Percentiles rank a stretch among this genome's conserved stretches.
These are phyloP conservation scores for Leptobrachium ailaonicum DNA, from an alignment of 2,113 vertebrate genomes.

Conservation along the genomic window DNA sequence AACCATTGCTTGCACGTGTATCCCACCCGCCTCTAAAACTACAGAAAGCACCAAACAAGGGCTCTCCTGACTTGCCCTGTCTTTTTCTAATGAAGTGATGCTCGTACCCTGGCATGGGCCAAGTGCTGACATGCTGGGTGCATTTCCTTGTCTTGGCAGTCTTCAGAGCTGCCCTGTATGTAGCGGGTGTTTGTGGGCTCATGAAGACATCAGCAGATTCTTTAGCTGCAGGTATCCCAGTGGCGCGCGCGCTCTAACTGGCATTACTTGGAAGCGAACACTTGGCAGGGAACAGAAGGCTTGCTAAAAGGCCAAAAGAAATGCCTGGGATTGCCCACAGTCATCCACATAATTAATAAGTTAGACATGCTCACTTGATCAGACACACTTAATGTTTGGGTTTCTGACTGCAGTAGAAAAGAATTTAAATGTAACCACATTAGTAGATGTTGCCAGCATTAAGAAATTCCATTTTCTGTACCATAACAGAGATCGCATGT, in stretches of 20 bases:
- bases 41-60: conserved; percentile 12
- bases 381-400: too few species aligned
- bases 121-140: conserved; percentile 27
- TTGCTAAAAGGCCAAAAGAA: conserved; percentile 26
- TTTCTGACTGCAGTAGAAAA: too few species aligned
- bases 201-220: conserved; percentile 44
- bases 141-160: conserved; percentile 23
- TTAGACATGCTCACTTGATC: background rate
- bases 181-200: conserved; percentile 24
- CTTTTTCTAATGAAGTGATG: conserved; percentile 25
- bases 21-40: conserved; percentile 29
- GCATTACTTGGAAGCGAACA: conserved; percentile 27
- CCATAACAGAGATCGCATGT: too few species aligned
- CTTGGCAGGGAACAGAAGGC: conserved; percentile 26
- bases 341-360: conserved; percentile 25
- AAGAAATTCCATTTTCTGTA: too few species aligned
- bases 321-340: conserved; percentile 22
- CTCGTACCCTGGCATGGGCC: conserved; percentile 19
- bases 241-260: conserved; percentile 29
- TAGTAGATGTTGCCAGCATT: too few species aligned
- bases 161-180: conserved; percentile 7
- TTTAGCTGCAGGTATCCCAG: conserved; percentile 42
- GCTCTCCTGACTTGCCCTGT: conserved; percentile 25
- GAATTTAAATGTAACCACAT: too few species aligned
- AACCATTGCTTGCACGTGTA: conserved; percentile 34